Base-by-base conservation (phyloP, 1,140 invertebrate species). In the Bombus polaris region DNA sequence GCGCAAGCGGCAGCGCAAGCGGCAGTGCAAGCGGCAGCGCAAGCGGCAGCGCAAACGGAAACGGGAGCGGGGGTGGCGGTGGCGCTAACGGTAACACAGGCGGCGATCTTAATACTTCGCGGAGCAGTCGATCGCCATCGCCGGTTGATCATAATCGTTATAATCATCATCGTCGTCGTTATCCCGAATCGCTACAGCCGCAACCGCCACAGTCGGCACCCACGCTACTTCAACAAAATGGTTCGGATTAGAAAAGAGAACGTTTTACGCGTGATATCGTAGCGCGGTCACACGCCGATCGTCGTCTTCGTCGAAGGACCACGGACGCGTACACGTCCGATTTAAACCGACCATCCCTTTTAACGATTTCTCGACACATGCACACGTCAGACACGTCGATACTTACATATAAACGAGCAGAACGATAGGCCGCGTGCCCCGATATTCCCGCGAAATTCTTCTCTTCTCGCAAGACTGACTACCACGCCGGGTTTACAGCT, bases 151-250 rank as follows among this genome's bases (percentile, higher is more conserved):
- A 62, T 28, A 28, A 62, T 2, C 59, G 12, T 13, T 28, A 91
- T 37, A 88, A 87, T 82, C 92, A 47, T 15, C 44, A 88, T 86
- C 91, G 39, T 25, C 66, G 91, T 65, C 66, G 92, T 68, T 94
- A 93, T 83, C 91, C 93, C 82, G 93, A 94, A 44, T 92, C 84
- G 84, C 42, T 93, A 86, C 91, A 93, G 25, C 90, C 94, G 10
- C 93, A 93, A 42, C 90, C 92, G 32, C 89, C 94, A 1, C 94
- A 95, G 37, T 94, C 94, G 42, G 91, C 93, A n/a, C 93, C 95
- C 1, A 92, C 94, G 83, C 87, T 95, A 47, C 88, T 95, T 0
- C 95, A 95, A 62, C 95, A 95, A 72, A 95, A 95, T 73, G 95
- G 95, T 22, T 89, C 94, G 74, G 94, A 94, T 89, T 95, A 92